Conservation (phyloP, 2,113 vertebrate species). For the Scophthalmus maximus region DNA sequence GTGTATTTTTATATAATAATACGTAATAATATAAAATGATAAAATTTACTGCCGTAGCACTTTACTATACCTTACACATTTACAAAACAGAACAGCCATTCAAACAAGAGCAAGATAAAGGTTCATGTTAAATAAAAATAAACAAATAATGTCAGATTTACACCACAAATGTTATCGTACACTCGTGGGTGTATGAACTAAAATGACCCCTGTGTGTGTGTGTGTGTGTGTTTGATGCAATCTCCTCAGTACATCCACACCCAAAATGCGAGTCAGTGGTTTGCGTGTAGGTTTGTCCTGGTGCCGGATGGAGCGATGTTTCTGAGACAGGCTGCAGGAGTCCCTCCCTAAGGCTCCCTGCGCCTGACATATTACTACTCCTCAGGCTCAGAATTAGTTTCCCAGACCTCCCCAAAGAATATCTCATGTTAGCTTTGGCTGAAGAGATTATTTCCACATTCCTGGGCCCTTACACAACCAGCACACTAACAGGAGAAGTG, state of each 20-base stretch:
- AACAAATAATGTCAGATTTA: background rate
- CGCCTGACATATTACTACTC: conserved; percentile 32
- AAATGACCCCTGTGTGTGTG: conserved; percentile 13
- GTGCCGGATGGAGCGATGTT: conserved; percentile 1
- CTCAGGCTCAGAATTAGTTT: conserved; percentile 5
- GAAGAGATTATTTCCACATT: conserved; percentile 65
- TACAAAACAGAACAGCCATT: too few species aligned
- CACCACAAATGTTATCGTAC: background rate
- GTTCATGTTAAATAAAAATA: background rate
- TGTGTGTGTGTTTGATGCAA: background rate
- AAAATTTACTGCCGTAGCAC: too few species aligned
- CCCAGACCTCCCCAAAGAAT: conserved; percentile 48
- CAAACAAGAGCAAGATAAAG: too few species aligned
- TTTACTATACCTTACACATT: too few species aligned
- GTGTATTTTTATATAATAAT: too few species aligned
- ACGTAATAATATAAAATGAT: too few species aligned
- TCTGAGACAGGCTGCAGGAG: conserved; percentile 11
- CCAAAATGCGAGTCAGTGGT: conserved; percentile 16
- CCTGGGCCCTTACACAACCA: conserved; percentile 44
- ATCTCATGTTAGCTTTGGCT: conserved; percentile 11
- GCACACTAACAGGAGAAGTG: background rate
- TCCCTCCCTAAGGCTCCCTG: conserved; percentile 43
- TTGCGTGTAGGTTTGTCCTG: too few species aligned
- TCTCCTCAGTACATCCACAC: conserved; percentile 12
- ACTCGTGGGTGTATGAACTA: background rate